Evolutionary conservation across 2,113 vertebrate genomes (phyloP), one percentile per base, ranked within the genome.

Genomic region (Neolamprologus hecqui): DNA sequence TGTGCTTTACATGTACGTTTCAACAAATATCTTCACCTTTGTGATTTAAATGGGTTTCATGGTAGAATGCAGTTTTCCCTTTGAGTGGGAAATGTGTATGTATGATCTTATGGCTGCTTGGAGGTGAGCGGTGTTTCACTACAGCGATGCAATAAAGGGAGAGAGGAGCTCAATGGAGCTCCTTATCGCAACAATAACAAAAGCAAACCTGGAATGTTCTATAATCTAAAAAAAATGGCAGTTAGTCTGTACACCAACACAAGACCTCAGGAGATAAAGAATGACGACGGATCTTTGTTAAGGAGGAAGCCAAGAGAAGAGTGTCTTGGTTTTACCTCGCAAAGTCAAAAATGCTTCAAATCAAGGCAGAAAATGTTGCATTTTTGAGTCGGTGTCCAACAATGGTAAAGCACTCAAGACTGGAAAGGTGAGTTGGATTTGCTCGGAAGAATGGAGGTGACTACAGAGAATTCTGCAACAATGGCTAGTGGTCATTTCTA

Each of bases 141-240:
- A 58, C 17, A 91, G 92, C 81, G 19, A 86, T 85, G 91, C 58
- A 85, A 92, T 95, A 95, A 95, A 95, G 93, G 95, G 94, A 93
- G 86, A 82, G 75, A 54, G 87, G 83, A 81, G 23, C 51, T 87
- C 26, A 77, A 80, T 42, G 79, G 65, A 90, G 86, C 89, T 91
- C 79, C 33, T 75, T 35, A 33, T 77, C 83, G 82, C 83, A 87
- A 93, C 86, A 77, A 86, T 35, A 93, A 93, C 85, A 58, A 49
- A 94, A 91, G 55, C 82, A 89, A 94, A 95, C 63, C 94, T 88
- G 93, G 94, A 96, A 96, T 95, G 95, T 94, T 88, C 88, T 93
- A 93, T 88, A 35, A 89, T 90, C 94, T 95, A 96, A 91, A 94
- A 37, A 94, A 94, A 94, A 96, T 93, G 96, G 96, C 95, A 96